A percentile compares a stretch with the other conserved stretches of the same genome.
phyloP scores from a whole-genome alignment of 2,797 vertebrate species.

The Sebastes melanostomus region DNA sequence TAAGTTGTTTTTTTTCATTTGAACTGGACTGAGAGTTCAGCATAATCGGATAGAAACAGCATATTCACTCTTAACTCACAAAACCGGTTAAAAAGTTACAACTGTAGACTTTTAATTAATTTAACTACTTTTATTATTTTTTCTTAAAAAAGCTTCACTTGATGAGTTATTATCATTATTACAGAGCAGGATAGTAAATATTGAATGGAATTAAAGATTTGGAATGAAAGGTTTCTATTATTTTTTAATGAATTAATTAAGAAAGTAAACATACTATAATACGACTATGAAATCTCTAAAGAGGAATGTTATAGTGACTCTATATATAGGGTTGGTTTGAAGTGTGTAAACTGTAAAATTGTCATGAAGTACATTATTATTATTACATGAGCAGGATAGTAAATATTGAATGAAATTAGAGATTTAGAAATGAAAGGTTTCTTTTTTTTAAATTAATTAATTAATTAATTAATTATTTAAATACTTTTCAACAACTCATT shows the following conservation, averaged over 20 bases:
- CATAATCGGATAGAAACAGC: constrained; percentile 27
- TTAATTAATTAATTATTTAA: too few species aligned
- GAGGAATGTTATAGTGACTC: not conserved
- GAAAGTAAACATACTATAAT: not conserved
- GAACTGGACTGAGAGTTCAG: constrained; percentile 17
- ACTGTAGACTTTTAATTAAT: not conserved
- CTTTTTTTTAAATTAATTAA: too few species aligned
- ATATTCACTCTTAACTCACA: not conserved
- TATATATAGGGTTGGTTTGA: not conserved
- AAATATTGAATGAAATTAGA: not conserved
- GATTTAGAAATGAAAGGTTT: not conserved
- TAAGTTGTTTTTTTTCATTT: constrained; percentile 29
- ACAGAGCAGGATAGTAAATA: not conserved
- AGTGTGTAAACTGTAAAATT: constrained; percentile 25
- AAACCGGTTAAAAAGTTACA: not conserved
- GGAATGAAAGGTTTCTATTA: not conserved
- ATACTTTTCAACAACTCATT: not conserved
- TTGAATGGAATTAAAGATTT: not conserved
- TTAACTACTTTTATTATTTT: not conserved
- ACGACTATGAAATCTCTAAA: constrained; percentile 3
- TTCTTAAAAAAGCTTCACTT: not conserved
- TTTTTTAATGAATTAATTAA: not conserved
- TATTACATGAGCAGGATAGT: too few species aligned
- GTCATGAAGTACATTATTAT: not conserved
- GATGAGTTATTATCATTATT: not conserved